Percentiles rank a stretch among this genome's conserved stretches.
Evolutionary conservation across 2,113 vertebrate species (phyloP).

Genomic region (Rhineura floridana): DNA sequence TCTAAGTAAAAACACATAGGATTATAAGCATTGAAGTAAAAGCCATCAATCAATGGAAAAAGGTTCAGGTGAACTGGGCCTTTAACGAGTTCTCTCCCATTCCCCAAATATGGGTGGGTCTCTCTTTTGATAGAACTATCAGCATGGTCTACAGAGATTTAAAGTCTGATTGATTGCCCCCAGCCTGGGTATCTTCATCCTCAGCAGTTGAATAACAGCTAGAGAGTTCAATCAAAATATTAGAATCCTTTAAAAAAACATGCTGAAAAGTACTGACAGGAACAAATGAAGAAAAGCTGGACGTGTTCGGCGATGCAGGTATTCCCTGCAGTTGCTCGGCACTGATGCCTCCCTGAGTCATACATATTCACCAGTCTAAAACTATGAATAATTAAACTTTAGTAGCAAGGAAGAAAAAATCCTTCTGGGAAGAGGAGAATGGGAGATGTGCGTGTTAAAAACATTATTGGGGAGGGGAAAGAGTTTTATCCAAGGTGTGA

Average conservation of each 20-base stretch:
- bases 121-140: not conserved
- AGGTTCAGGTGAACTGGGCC: not conserved
- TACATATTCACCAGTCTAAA: conserved; percentile 29
- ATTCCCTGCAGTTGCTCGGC: not conserved
- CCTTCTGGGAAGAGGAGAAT: conserved; percentile 23
- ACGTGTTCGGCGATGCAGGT: not conserved
- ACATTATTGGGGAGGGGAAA: conserved; percentile 1
- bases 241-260: not conserved
- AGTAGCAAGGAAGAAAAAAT: conserved; percentile 20
- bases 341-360: not conserved
- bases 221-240: not conserved
- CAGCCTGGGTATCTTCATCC: not conserved
- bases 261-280: not conserved
- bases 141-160: not conserved
- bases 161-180: not conserved
- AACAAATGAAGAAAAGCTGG: conserved; percentile 18
- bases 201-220: not conserved
- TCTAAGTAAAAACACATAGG: too few relatives aligned
- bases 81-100: not conserved
- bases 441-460: not conserved
- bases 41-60: not conserved
- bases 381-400: conserved; percentile 38
- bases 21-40: not conserved
- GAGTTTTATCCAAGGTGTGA: not conserved
- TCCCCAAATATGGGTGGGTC: too few relatives aligned